Percentiles rank a stretch among this genome's conserved stretches.
Conservation (phyloP, 2,888 invertebrate species). For the Nysson spinosus region DNA sequence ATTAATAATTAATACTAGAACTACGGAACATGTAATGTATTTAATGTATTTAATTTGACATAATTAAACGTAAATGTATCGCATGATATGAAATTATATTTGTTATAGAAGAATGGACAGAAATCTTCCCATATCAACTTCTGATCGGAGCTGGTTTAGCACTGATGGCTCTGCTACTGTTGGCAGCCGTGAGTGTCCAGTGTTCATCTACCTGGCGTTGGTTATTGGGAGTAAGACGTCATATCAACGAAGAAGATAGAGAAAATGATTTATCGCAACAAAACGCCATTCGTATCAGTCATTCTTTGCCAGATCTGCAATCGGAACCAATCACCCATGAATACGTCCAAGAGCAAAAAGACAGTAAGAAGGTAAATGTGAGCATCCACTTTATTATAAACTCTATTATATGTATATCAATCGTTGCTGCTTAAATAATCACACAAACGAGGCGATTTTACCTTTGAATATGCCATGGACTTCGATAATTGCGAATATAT, state of each 20-base stretch:
- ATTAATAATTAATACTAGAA: too few species aligned
- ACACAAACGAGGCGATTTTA: too few species aligned
- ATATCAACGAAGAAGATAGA: slow-evolving; percentile 70
- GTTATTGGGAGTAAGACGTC: slow-evolving; percentile 79
- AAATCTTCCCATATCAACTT: slow-evolving; percentile 79
- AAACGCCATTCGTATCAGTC: slow-evolving; percentile 86
- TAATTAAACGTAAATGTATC: too few species aligned
- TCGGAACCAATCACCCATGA: slow-evolving; percentile 84
- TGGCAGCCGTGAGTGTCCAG: slow-evolving; percentile 86
- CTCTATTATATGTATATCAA: too few species aligned
- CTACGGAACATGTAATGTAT: too few species aligned
- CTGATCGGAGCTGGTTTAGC: slow-evolving; percentile 80
- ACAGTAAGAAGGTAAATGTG: slow-evolving; percentile 86
- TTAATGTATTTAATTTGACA: too few species aligned
- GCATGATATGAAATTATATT: too few species aligned
- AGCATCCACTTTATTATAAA: too few species aligned
- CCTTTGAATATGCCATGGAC: too few species aligned
- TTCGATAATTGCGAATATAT: too few species aligned
- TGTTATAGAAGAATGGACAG: slow-evolving; percentile 71
- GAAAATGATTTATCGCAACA: slow-evolving; percentile 82
- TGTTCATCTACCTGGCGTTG: slow-evolving; percentile 87
- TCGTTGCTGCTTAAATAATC: too few species aligned
- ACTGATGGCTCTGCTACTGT: slow-evolving; percentile 83
- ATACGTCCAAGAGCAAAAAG: slow-evolving; percentile 86
- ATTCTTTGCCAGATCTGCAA: slow-evolving; percentile 86